phyloP scores from a whole-genome alignment of 2,113 vertebrate species.

The Mixornis gularis region DNA sequence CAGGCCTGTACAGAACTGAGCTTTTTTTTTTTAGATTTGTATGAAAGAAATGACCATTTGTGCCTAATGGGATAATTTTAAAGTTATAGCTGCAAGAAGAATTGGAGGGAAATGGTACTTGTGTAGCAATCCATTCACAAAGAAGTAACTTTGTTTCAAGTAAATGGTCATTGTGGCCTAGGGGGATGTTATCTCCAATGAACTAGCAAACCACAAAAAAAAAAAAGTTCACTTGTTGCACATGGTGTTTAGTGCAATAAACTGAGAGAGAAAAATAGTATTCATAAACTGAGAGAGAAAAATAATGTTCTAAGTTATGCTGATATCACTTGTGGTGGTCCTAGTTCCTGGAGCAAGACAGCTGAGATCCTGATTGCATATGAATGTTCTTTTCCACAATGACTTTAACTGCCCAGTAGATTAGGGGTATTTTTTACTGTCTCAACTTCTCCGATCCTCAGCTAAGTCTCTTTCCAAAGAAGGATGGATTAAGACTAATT shows the following conservation, averaged over 20 bases:
- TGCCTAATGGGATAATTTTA: background rate
- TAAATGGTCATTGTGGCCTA: background rate
- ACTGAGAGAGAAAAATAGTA: background rate
- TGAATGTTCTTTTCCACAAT: background rate
- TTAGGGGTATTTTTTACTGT: background rate
- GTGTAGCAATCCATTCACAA: fast-evolving
- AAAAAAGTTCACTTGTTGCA: background rate
- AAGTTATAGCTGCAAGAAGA: background rate
- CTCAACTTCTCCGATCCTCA: background rate
- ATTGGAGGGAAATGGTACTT: background rate
- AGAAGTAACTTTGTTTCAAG: background rate
- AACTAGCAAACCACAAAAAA: background rate
- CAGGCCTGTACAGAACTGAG: background rate
- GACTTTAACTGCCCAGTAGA: background rate
- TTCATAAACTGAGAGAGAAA: background rate
- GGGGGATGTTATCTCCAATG: background rate
- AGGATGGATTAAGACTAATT: background rate
- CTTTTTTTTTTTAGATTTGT: background rate
- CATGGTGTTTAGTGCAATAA: background rate
- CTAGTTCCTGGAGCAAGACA: background rate
- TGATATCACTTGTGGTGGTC: background rate
- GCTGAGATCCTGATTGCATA: fast-evolving
- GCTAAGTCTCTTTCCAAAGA: background rate
- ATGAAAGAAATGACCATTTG: background rate
- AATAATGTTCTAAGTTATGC: fast-evolving